Evolutionary conservation across 2,113 vertebrate species (phyloP).

Genomic region (Sturnira hondurensis): DNA sequence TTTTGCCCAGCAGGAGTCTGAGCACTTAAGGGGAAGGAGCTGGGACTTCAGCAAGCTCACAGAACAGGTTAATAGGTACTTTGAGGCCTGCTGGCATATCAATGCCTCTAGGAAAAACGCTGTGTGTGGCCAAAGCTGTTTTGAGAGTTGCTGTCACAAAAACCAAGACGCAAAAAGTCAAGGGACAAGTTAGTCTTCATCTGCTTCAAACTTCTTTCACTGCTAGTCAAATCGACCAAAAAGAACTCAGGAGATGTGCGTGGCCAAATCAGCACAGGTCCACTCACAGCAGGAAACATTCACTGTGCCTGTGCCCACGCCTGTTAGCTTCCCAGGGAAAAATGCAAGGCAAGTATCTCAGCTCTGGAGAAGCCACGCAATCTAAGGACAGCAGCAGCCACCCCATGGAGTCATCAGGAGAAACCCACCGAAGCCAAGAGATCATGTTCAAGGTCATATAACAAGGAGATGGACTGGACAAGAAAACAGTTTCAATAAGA

Average conservation of each 20-base stretch:
- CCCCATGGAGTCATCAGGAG: not conserved
- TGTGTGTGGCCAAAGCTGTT: not conserved
- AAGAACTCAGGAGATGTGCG: not conserved
- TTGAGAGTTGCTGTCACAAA: not conserved
- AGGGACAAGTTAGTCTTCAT: not conserved
- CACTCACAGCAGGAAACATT: not conserved
- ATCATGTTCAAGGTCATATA: not conserved
- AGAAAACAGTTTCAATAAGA: not conserved
- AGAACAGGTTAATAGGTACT: not conserved
- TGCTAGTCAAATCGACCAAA: not conserved
- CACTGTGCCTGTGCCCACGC: too few relatives aligned
- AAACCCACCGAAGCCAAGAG: not conserved
- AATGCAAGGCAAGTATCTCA: not conserved
- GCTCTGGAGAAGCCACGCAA: not conserved
- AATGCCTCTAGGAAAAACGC: not conserved
- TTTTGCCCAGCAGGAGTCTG: not conserved
- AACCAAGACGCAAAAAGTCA: not conserved
- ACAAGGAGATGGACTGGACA: accelerated
- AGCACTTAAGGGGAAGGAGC: not conserved
- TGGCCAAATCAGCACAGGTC: too few relatives aligned
- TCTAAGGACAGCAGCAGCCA: not conserved
- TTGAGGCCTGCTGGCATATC: not conserved
- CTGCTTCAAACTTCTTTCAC: not conserved
- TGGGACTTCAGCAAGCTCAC: not conserved
- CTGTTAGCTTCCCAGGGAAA: accelerated